Evolutionary conservation across 1,140 invertebrate genomes (phyloP), one percentile per base, ranked within the genome.

Genomic region (Drosophila tani): DNA sequence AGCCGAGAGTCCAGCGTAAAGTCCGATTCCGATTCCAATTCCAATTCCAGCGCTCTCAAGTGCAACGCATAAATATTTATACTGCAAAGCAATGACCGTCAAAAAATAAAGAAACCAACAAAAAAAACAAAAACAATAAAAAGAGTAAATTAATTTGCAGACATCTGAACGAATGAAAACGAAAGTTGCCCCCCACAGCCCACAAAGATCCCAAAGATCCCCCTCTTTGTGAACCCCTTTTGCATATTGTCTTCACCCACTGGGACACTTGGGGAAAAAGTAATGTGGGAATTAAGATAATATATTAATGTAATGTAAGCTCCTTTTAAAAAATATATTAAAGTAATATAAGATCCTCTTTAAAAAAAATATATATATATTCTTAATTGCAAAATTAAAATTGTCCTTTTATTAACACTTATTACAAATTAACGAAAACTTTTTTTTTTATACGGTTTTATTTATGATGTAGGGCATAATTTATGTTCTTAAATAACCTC

Each of bases 21-120:
- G 64, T 62, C 57, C 64, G 41, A 68, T 55, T 55, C 32, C 49
- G 49, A 63, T 70, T 40, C 32, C 67, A 67, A 76, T 75, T 43
- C 41, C 73, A 56, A 66, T 58, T 69, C 11, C 75, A 87, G 82
- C 57, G 71, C 76, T 79, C 85, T 88, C 84, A 88, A 88, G 69
- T 88, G 84, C 84, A 90, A 88, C 84, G 78, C 84, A 88, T 88
- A 90, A 88, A 88, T 88, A 87, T 87, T 88, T 81, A 84, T 88
- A 45, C 81, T 53, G 38, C 60, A 24, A 59, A 73, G 69, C 84
- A 84, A 88, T 88, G 84, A 90, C 81, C 84, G 83, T 53, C 83
- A 21, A 21, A 55, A 55, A 11, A 38, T 1, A 12, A 15, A 35
- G 2, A 8, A 19, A 53, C 3, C 2, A 6, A 40, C 11, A 11